Evolutionary conservation across 2,113 vertebrate species (phyloP).

Genomic region (Lophochroa leadbeateri): DNA sequence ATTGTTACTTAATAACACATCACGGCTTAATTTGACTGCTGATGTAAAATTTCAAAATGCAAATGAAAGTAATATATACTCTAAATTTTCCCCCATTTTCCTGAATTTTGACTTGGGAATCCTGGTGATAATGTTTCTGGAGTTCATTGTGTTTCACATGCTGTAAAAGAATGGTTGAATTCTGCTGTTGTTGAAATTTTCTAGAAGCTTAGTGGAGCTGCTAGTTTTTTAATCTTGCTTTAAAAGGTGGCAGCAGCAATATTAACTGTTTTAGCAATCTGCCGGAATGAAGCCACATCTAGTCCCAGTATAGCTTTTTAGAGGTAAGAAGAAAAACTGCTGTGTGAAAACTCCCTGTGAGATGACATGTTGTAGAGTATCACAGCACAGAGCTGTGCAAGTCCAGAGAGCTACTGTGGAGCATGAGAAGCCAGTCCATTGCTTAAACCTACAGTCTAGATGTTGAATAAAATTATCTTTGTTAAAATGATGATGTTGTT

Average conservation of each 20-base stretch:
- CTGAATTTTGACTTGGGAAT: neutral
- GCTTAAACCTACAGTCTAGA: neutral
- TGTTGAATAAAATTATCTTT: neutral
- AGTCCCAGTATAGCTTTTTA: neutral
- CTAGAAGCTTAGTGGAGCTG: neutral
- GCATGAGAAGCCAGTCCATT: neutral
- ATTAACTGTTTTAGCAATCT: neutral
- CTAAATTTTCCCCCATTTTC: neutral
- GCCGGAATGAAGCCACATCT: neutral
- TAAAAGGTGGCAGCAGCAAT: neutral
- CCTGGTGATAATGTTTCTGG: neutral
- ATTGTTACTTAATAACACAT: neutral
- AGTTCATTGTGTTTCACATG: neutral
- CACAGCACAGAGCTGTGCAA: neutral
- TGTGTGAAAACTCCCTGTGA: neutral
- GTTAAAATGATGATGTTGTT: neutral
- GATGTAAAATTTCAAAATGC: neutral
- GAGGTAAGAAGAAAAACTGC: neutral
- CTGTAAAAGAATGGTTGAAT: neutral
- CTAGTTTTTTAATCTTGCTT: neutral
- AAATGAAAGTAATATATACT: neutral
- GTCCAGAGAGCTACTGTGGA: neutral
- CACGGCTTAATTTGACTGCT: constrained; percentile 12
- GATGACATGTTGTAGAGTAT: accelerated
- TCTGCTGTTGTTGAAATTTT: neutral